A percentile compares a stretch with the other conserved stretches of the same genome.
Conservation (phyloP, 1,140 invertebrate species). For the Globodera rostochiensis region DNA sequence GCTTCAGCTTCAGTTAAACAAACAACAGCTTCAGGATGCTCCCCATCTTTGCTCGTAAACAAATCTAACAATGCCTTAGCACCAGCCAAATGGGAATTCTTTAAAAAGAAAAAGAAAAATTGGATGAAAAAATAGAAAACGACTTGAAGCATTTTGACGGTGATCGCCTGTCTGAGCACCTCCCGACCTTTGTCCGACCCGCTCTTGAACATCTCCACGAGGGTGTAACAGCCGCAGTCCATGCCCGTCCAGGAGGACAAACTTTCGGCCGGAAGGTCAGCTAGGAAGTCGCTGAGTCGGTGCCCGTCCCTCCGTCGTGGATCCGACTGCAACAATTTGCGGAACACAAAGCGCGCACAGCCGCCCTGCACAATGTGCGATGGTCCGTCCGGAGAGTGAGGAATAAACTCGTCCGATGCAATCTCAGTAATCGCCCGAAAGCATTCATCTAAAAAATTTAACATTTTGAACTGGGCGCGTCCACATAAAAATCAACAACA, state of each 20-base stretch:
- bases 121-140: background rate
- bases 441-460: slow-evolving; percentile 29
- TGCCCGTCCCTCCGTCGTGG: slow-evolving; percentile 19
- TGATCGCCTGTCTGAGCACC: slow-evolving; percentile 9
- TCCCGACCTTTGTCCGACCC: slow-evolving; percentile 29
- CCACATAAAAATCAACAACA: no score
- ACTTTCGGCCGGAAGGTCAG: slow-evolving; percentile 45
- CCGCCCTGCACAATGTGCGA: slow-evolving; percentile 48
- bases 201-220: slow-evolving; percentile 42
- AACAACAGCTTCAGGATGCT: no score
- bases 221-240: slow-evolving; percentile 49
- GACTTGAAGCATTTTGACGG: slow-evolving; percentile 2
- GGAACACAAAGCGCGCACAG: slow-evolving; percentile 47
- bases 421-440: slow-evolving; percentile 53
- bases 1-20: background rate
- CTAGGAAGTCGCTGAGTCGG: slow-evolving; percentile 50
- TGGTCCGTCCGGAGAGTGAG: slow-evolving; percentile 37
- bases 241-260: slow-evolving; percentile 37
- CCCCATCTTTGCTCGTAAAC: background rate
- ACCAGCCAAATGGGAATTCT: slow-evolving; percentile 33
- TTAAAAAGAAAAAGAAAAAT: background rate
- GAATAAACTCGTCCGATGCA: slow-evolving; percentile 52
- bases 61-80: slow-evolving; percentile 20
- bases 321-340: slow-evolving; percentile 43
- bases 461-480: no score